Conservation (phyloP, 2,888 invertebrate genomes). For the Cordilura impudica region DNA sequence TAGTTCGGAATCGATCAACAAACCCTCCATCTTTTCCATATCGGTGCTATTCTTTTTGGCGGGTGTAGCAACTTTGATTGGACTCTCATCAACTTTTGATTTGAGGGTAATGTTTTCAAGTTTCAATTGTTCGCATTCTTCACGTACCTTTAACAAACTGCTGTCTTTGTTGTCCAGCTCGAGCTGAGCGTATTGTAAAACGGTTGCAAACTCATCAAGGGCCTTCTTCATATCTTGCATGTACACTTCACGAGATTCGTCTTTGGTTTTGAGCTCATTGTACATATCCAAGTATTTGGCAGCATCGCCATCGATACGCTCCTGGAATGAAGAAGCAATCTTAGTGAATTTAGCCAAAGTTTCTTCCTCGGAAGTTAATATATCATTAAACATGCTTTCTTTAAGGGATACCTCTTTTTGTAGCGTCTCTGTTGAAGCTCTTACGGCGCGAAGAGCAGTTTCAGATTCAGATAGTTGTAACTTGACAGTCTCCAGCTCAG, state of each 20-base stretch:
- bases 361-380: constrained; percentile 77
- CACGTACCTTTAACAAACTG: constrained; percentile 71
- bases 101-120: constrained; percentile 76
- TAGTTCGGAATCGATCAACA: constrained; percentile 73
- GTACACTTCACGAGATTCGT: constrained; percentile 76
- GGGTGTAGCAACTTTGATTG: constrained; percentile 62
- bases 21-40: constrained; percentile 73
- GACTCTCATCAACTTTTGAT: constrained; percentile 71
- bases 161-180: constrained; percentile 77
- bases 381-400: constrained; percentile 76
- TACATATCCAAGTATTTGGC: constrained; percentile 76
- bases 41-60: constrained; percentile 72
- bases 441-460: constrained; percentile 68
- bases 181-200: constrained; percentile 76
- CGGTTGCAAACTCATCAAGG: constrained; percentile 76
- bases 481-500: constrained; percentile 70
- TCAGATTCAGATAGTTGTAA: constrained; percentile 72
- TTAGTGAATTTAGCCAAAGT: constrained; percentile 78
- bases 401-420: constrained; percentile 77
- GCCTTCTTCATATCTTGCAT: constrained; percentile 78
- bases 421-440: constrained; percentile 73
- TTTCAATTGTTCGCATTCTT: constrained; percentile 76
- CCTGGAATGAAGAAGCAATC: constrained; percentile 78
- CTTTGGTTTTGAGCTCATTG: constrained; percentile 76
- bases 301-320: constrained; percentile 76